phyloP scores from a whole-genome alignment of 2,888 invertebrate genomes.

The Alentia gelatinosa region DNA sequence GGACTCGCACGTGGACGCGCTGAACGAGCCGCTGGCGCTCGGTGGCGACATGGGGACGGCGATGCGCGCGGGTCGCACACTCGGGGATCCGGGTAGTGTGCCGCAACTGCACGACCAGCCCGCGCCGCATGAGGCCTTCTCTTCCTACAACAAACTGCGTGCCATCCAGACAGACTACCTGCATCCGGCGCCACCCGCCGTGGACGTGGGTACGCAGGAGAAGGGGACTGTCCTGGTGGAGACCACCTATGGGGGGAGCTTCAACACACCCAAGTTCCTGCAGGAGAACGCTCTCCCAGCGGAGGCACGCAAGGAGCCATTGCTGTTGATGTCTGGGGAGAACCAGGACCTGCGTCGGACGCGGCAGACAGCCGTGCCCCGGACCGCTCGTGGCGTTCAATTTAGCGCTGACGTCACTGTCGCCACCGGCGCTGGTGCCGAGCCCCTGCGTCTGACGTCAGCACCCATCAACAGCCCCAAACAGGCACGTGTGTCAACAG shows the following conservation, averaged over 20 bases:
- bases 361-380: conserved; percentile 46
- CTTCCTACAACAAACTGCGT: conserved; percentile 57
- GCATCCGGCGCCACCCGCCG: conserved; percentile 69
- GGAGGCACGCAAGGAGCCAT: conserved; percentile 73
- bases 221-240: conserved; percentile 72
- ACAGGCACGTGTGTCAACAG: not conserved
- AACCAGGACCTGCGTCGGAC: conserved; percentile 73
- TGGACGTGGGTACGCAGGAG: conserved; percentile 71
- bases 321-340: conserved; percentile 73
- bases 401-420: conserved; percentile 73
- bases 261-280: conserved; percentile 77
- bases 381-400: conserved; percentile 68
- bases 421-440: conserved; percentile 69
- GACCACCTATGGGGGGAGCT: conserved; percentile 72
- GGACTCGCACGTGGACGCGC: conserved; percentile 73
- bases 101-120: conserved; percentile 63
- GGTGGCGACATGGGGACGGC: conserved; percentile 72
- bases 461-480: conserved; percentile 65
- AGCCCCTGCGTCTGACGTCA: conserved; percentile 66
- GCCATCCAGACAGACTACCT: conserved; percentile 70
- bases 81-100: conserved; percentile 64
- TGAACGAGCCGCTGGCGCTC: conserved; percentile 69
- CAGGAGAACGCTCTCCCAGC: conserved; percentile 74
- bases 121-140: conserved; percentile 62
- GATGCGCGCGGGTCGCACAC: conserved; percentile 69